These are phyloP conservation scores for Standfussiana lucernea DNA, from an alignment of 2,888 invertebrate species.

Conservation along the genomic window DNA sequence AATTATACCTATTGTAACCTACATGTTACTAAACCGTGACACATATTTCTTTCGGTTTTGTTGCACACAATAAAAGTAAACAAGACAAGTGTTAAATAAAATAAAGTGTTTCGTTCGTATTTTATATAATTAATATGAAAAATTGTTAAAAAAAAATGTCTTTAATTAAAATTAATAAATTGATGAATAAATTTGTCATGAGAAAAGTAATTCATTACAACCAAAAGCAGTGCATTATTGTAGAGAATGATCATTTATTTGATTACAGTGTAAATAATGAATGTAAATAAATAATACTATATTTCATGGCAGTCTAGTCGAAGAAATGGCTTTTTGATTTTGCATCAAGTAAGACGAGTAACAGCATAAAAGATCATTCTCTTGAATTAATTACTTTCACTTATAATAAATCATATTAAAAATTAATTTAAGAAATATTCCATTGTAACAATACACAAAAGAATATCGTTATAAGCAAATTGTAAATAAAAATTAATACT, in stretches of 20 bases:
- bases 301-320: slow-evolving; percentile 70
- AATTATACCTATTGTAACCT: slow-evolving; percentile 39
- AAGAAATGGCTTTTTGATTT: slow-evolving; percentile 58
- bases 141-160: slow-evolving; percentile 87
- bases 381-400: slow-evolving; percentile 52
- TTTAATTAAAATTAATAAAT: slow-evolving; percentile 84
- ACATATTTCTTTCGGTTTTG: slow-evolving; percentile 37
- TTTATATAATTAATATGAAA: slow-evolving; percentile 89
- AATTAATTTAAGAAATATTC: slow-evolving; percentile 68
- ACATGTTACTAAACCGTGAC: slow-evolving; percentile 48
- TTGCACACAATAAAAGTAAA: slow-evolving; percentile 28
- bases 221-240: slow-evolving; percentile 74
- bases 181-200: slow-evolving; percentile 82
- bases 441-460: slow-evolving; percentile 64
- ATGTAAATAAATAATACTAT: slow-evolving; percentile 70
- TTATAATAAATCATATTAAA: slow-evolving; percentile 68
- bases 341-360: slow-evolving; percentile 57
- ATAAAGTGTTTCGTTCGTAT: slow-evolving; percentile 76
- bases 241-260: slow-evolving; percentile 63
- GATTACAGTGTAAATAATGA: slow-evolving; percentile 70
- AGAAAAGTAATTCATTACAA: slow-evolving; percentile 78
- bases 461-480: slow-evolving; percentile 73
- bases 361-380: slow-evolving; percentile 62
- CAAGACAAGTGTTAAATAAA: slow-evolving; percentile 65
- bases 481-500: slow-evolving; percentile 86